Evolutionary conservation across 2,797 vertebrate species (phyloP), one percentile per base, ranked within the genome.

Genomic region (Scolopax rusticola): DNA sequence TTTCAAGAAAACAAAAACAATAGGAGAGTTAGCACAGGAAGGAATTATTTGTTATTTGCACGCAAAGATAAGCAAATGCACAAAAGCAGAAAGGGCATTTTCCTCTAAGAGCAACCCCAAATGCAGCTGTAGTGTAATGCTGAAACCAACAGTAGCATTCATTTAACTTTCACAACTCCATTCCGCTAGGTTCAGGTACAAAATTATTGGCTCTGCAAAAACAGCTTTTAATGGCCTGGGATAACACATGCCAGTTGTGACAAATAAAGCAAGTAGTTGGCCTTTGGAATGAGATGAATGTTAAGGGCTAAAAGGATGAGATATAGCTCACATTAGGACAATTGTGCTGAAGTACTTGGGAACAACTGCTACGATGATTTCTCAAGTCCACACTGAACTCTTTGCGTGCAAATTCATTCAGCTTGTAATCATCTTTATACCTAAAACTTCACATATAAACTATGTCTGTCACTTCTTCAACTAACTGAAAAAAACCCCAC

Each of bases 211-310:
- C n/a, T 47, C 54, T 63, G 48, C 43, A 16, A 77, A 76, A 65
- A 1, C 8, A 15, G 13, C 21, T 54, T 61, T 8, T 0, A 0
- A 10, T 6, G 11, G 64, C n/a, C 25, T 1, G 0, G 51, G 43
- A 68, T 30, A 63, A 56, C n/a, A 28, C 50, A 50, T 8, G 11
- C 25, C 48, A 51, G 38, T 47, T 2, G 0, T 8, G 20, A 75
- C 24, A 86, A 84, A 70, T 2, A 76, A 48, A 69, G 56, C 12
- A 43, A 32, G 7, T 32, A 50, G 51, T 36, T 5, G 30, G 69
- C 25, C 47, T 65, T 4, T 33, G 65, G 43, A 47, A 14, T 0
- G 2, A 57, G 25, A 36, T 33, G 21, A 53, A 59, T 28, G 40
- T 25, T 53, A 36, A 57, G 19, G 63, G 69, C 61, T 60, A 4